Percentiles rank a stretch among this genome's conserved stretches.
Conservation (phyloP, 1,140 invertebrate species). For the Drosophila biarmipes region DNA sequence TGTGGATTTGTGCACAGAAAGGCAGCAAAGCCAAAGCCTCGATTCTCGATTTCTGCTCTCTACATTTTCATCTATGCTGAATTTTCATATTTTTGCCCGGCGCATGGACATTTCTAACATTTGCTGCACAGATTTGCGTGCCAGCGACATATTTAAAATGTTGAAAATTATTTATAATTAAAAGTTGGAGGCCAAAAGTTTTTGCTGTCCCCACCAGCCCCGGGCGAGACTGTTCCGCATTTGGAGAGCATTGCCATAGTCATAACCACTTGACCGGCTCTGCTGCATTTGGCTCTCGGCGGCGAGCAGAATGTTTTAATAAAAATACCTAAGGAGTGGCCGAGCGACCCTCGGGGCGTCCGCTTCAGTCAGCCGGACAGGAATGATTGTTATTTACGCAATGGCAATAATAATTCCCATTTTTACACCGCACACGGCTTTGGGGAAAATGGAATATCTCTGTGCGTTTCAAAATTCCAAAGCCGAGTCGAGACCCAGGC, state of each 20-base stretch:
- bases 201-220: constrained; percentile 42
- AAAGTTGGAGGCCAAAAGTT: constrained; percentile 79
- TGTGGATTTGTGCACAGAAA: neutral
- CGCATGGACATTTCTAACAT: constrained; percentile 57
- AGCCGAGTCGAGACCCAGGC: constrained; percentile 32
- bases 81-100: constrained; percentile 27
- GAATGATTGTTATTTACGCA: constrained; percentile 84
- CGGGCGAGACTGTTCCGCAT: constrained; percentile 25
- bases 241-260: constrained; percentile 19
- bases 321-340: constrained; percentile 58
- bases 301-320: constrained; percentile 64
- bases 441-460: constrained; percentile 65
- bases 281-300: constrained; percentile 25
- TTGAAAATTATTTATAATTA: constrained; percentile 83
- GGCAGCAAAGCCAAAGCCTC: neutral
- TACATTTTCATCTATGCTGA: constrained; percentile 37
- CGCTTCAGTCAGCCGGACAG: constrained; percentile 37
- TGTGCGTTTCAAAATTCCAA: constrained; percentile 64
- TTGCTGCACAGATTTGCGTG: constrained; percentile 78
- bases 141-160: constrained; percentile 82
- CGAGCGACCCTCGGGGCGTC: constrained; percentile 4
- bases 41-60: constrained; percentile 40
- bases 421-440: constrained; percentile 46
- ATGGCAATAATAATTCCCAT: constrained; percentile 80
- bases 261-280: constrained; percentile 24